Percentiles rank a stretch among this genome's conserved stretches.
phyloP scores from a whole-genome alignment of 2,113 vertebrate species.

The Eublepharis macularius region DNA sequence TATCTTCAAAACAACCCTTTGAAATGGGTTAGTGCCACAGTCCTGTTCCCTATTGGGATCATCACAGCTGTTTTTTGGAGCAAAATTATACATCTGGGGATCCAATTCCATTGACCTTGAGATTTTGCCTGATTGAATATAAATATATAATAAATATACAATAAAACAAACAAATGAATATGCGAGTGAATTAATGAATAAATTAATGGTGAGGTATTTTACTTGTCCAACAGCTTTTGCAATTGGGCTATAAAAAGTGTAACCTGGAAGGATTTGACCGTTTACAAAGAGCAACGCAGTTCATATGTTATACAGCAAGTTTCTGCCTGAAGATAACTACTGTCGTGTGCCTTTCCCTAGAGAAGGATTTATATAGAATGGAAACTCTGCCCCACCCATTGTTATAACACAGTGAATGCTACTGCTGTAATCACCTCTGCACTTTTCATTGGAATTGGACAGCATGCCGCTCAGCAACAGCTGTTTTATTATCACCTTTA shows the following conservation, averaged over 20 bases:
- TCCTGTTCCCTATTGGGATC: too few relatives aligned
- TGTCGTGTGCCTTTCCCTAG: slow-evolving; percentile 31
- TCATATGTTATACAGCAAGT: slow-evolving; percentile 22
- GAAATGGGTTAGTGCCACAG: too few relatives aligned
- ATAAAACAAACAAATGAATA: too few relatives aligned
- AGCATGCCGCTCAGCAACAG: slow-evolving; percentile 48
- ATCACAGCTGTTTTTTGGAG: too few relatives aligned
- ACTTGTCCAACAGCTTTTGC: neutral
- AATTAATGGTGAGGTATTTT: neutral
- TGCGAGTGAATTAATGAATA: too few relatives aligned
- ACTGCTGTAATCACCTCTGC: slow-evolving; percentile 35
- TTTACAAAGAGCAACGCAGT: neutral
- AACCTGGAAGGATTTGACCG: neutral
- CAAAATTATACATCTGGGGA: too few relatives aligned
- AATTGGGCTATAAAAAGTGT: neutral
- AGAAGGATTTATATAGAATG: slow-evolving; percentile 29
- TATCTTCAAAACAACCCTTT: too few relatives aligned
- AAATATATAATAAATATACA: too few relatives aligned
- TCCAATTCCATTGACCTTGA: too few relatives aligned
- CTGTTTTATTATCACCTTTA: slow-evolving; percentile 71
- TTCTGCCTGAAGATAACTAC: slow-evolving; percentile 52
- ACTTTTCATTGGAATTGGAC: slow-evolving; percentile 58
- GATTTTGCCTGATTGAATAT: too few relatives aligned
- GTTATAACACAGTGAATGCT: slow-evolving; percentile 22
- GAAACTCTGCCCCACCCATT: slow-evolving; percentile 42